Evolutionary conservation across 2,888 invertebrate species (phyloP).

Genomic region (Argyresthia albistria): DNA sequence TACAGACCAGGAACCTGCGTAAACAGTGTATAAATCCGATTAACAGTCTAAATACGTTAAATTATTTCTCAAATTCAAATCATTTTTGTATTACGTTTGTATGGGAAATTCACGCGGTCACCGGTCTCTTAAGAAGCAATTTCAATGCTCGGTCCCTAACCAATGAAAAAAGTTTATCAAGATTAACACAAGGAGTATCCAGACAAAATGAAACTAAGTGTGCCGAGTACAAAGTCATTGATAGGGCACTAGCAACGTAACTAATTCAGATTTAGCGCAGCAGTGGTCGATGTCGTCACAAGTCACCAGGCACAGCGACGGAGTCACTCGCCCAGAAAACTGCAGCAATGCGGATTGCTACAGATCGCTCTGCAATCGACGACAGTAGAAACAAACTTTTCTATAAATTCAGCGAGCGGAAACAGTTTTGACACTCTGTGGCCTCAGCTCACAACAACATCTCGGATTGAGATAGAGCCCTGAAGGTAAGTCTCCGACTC

Average conservation of each 20-base stretch:
- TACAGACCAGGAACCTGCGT: too few species aligned
- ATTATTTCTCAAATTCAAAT: too few species aligned
- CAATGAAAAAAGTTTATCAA: too few species aligned
- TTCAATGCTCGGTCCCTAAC: too few species aligned
- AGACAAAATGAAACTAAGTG: too few species aligned
- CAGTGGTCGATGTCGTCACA: constrained; percentile 49
- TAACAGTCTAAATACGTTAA: too few species aligned
- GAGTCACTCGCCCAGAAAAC: constrained; percentile 64
- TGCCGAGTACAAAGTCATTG: too few species aligned
- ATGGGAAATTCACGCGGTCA: too few species aligned
- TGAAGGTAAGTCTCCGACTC: constrained; percentile 19
- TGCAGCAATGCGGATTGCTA: constrained; percentile 56
- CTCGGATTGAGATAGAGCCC: constrained; percentile 21
- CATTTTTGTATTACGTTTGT: too few species aligned
- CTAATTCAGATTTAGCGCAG: constrained; percentile 50
- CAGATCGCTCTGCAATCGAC: constrained; percentile 59
- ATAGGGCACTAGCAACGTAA: constrained; percentile 31
- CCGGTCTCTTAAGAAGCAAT: too few species aligned
- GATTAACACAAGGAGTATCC: too few species aligned
- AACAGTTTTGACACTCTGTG: constrained; percentile 47
- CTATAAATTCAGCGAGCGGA: constrained; percentile 61
- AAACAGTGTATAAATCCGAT: too few species aligned
- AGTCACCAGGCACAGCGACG: constrained; percentile 24
- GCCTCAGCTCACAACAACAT: constrained; percentile 31
- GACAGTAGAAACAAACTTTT: constrained; percentile 54